A percentile compares a stretch with the other conserved stretches of the same genome.
Conservation (phyloP, 2,113 vertebrate species). For the Eira barbara region DNA sequence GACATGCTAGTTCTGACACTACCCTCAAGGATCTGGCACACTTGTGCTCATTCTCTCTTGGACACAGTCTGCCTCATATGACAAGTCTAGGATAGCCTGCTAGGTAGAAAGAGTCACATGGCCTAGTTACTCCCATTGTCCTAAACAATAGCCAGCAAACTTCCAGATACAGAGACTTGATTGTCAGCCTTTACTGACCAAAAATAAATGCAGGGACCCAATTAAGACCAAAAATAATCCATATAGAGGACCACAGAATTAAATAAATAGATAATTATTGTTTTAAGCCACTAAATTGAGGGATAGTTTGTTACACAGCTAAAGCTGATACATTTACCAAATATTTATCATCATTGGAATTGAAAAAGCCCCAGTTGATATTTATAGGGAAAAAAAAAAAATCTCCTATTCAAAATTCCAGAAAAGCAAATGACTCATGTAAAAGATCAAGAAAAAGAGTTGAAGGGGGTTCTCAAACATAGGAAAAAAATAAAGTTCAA, state of each 20-base stretch:
- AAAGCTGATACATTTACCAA: background rate
- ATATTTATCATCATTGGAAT: background rate
- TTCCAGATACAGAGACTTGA: background rate
- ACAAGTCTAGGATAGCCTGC: background rate
- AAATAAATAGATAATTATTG: background rate
- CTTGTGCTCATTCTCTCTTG: background rate
- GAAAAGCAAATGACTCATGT: background rate
- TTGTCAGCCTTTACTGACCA: background rate
- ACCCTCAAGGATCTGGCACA: background rate
- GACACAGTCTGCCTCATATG: background rate
- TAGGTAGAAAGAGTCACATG: background rate
- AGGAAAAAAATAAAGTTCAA: background rate
- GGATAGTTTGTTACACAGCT: background rate
- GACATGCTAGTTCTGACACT: background rate
- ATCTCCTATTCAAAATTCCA: background rate
- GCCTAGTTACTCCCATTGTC: background rate
- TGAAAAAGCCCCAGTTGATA: background rate
- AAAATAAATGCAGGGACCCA: background rate
- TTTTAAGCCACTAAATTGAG: background rate
- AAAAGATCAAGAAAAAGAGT: background rate
- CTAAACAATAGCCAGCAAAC: background rate
- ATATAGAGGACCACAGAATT: background rate
- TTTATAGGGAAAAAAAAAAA: background rate
- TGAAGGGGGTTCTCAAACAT: background rate
- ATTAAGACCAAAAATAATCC: background rate